Base-by-base conservation (phyloP, 2,113 vertebrate genomes). In the Campylomormyrus numenius region DNA sequence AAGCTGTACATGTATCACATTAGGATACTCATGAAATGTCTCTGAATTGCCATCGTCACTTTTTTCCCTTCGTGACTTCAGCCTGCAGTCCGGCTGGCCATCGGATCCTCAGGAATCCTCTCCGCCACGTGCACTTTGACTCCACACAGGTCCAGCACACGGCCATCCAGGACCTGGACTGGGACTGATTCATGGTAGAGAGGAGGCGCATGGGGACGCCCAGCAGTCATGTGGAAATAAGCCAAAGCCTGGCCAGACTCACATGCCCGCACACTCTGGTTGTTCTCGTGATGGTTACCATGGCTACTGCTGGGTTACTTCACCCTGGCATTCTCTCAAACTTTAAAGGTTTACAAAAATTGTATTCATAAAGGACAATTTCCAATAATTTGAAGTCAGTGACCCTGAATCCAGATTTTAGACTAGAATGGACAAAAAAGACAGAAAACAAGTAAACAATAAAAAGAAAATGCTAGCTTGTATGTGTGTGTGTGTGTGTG, bases 101-200 rank as follows among this genome's bases (percentile, higher is more conserved):
- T 85, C 91, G 77, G 45, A 93, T 88, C 53, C 56, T 96, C 74
- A 90, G 89, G 0, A 94, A 94, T 27, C 91, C 96, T 0, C 91
- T 94, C 77, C 94, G 95, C 48, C 96, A 94, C 42, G 62, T 95
- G 0, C 90, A 94, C 91, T 96, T 96, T 15, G 95, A 96, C 94
- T 96, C 96, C 84, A 94, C 92, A 0, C 94, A 96, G 90, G 94
- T 96, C 70, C 96, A 96, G 91, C 94, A 95, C 92, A 95, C 92
- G 0, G 94, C 96, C 83, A 96, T 96, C 90, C 95, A 96, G 93
- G 94, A 96, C 53, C 93, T 94, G 0, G 96, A 93, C 88, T 96
- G 95, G 96, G 96, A 96, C 92, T 88, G 95, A 10, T 96, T 96
- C 94, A 92, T 52, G 91, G 93, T 96, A 92, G 91, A 95, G 92